Percentiles rank a stretch among this genome's conserved stretches.
Conservation (phyloP, 2,797 vertebrate genomes). For the Characodon lateralis region DNA sequence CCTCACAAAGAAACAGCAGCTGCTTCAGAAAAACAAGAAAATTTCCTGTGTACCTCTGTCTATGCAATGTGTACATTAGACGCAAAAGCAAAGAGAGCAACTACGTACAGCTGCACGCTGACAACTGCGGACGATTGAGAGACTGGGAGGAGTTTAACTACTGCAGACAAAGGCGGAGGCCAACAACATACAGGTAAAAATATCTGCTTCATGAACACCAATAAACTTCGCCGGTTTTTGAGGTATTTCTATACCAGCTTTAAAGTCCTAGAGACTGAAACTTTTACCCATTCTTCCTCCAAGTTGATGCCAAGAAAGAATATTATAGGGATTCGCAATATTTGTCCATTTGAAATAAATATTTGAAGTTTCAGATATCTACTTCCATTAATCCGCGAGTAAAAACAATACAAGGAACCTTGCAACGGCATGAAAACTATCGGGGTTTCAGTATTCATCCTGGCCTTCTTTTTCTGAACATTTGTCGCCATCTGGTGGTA, state of each 20-base stretch:
- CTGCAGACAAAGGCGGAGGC: not conserved
- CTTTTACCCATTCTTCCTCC: not conserved
- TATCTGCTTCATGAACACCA: not conserved
- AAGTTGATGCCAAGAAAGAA: not conserved
- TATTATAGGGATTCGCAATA: too few relatives aligned
- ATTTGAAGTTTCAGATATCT: not conserved
- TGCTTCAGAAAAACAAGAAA: constrained; percentile 53
- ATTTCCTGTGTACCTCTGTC: constrained; percentile 20
- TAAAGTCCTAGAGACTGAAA: too few relatives aligned
- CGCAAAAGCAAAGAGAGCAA: constrained; percentile 41
- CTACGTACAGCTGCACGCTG: constrained; percentile 36
- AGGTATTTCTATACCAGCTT: too few relatives aligned
- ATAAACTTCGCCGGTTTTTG: not conserved
- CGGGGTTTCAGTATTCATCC: not conserved
- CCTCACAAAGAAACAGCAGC: constrained; percentile 59
- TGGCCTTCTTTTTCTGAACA: constrained; percentile 37
- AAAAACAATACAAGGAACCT: not conserved
- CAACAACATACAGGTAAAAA: not conserved
- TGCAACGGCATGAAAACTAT: constrained; percentile 12
- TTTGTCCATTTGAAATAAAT: not conserved
- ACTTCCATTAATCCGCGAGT: not conserved
- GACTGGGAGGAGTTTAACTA: constrained; percentile 14
- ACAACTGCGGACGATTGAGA: constrained; percentile 1
- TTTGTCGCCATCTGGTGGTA: constrained; percentile 68
- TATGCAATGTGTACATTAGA: constrained; percentile 7